Base-by-base conservation (phyloP, 2,888 invertebrate genomes). In the Clistopyga incitator region DNA sequence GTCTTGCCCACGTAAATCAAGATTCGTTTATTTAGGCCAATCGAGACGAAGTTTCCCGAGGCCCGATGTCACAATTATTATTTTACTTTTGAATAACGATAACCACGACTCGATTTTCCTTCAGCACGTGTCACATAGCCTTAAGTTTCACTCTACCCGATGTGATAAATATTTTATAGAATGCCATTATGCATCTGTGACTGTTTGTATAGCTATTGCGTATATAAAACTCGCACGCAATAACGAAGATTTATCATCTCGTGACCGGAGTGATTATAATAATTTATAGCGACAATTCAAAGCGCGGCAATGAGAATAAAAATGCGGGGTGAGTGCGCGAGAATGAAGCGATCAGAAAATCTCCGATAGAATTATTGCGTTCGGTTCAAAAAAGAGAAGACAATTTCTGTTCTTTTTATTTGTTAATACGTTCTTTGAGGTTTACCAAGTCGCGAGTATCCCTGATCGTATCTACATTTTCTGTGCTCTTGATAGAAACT, bases 181-280 rank as follows among this genome's bases (percentile, higher is more conserved):
- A 42, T 64, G 45, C 42, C n/a, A 83, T 67, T 72, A 83, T 72
- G 71, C 59, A 50, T 77, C 50, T 68, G 68, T 83, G 59, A 20
- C 38, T n/a, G 50, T 20, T 50, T 65, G 29, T 52, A 72, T 56
- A 56, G 74, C 47, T 23, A 54, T 78, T 80, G 82, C 56, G 72
- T 42, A 47, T 59, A 76, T 77, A 74, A 67, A 80, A 75, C 71
- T 64, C 77, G 76, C 81, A 78, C 77, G 85, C 84, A 81, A 83
- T 80, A 84, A 78, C 84, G 78, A 81, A 78, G 77, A 86, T 86
- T 86, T 86, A 86, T 86, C 84, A 84, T 86, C 83, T 81, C 78
- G 79, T 64, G 78, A 82, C 81, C 68, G 56, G 50, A 67, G 82
- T 59, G 77, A 85, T 84, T 84, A 78, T 76, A 80, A 84, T 86